Base-by-base conservation (phyloP, 2,888 invertebrate species). In the Pilophorus perplexus region DNA sequence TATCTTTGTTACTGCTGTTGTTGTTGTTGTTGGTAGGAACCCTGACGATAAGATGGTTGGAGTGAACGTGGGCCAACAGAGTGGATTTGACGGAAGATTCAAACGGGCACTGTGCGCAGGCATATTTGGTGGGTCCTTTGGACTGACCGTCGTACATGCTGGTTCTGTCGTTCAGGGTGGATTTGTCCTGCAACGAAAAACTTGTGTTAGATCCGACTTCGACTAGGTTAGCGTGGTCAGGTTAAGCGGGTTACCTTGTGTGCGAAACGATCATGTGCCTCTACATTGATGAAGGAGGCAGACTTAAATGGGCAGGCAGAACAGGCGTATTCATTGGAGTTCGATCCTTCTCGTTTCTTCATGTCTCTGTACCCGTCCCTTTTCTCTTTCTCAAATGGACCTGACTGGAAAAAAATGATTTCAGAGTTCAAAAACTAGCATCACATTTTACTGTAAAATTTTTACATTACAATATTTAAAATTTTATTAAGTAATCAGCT, bases 1-100 rank as follows among this genome's bases (percentile, higher is more conserved):
- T n/a, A n/a, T n/a, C n/a, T n/a, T n/a, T n/a, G n/a, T n/a, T n/a
- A n/a, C n/a, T n/a, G n/a, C 38, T 48, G 27, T 62, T 62, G 20
- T 62, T 62, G 62, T 62, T 62, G 33, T 62, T 62, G 28, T 64
- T 64, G 23, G 33, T 64, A 50, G 48, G 48, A 52, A 64, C 64
- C 52, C 52, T 28, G 27, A 64, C 52, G 37, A 64, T 64, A 25
- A 64, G 64, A 42, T 64, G 64, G 25, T 33, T 50, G 23, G 64
- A 64, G 52, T 64, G 64, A n/a, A 64, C 64, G 28, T 64, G 64
- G n/a, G 50, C 52, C 16, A 64, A 44, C 5, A 64, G 42, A 6
- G 38, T 38, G 25, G 64, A 64, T 23, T 64, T 64, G 64, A 64
- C 38, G 38, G 22, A 27, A 12, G 64, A 64, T 25, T 64, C 64